phyloP scores from a whole-genome alignment of 2,797 vertebrate species.

The Lindbergichthys nudifrons region DNA sequence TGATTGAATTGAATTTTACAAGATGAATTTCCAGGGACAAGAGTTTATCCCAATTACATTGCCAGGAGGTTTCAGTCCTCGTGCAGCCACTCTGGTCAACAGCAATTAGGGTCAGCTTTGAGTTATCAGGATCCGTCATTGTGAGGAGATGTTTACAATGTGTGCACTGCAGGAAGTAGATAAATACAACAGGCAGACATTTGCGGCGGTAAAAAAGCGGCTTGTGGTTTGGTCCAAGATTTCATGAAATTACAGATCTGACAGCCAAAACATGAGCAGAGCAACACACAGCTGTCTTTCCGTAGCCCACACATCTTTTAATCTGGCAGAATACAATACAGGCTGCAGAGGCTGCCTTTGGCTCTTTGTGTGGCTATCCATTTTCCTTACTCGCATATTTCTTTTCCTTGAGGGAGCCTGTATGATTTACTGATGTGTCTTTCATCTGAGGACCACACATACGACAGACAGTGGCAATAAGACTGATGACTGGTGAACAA shows the following conservation, averaged over 20 bases:
- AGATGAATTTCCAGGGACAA: conserved; percentile 80
- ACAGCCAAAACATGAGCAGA: conserved; percentile 62
- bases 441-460: conserved; percentile 59
- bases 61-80: conserved; percentile 70
- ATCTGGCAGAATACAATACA: conserved; percentile 56
- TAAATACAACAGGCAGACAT: conserved; percentile 53
- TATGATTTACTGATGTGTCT: conserved; percentile 65
- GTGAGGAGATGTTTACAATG: conserved; percentile 67
- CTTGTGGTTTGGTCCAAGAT: conserved; percentile 53
- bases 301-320: conserved; percentile 67
- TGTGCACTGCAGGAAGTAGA: conserved; percentile 63
- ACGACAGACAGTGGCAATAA: conserved; percentile 48
- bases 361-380: conserved; percentile 57
- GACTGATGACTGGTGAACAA: conserved; percentile 34
- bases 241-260: conserved; percentile 66
- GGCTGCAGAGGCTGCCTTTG: conserved; percentile 40
- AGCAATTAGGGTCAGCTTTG: conserved; percentile 76
- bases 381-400: conserved; percentile 46
- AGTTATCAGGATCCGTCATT: conserved; percentile 65
- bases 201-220: conserved; percentile 48
- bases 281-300: conserved; percentile 67
- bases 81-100: conserved; percentile 70
- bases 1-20: conserved; percentile 83
- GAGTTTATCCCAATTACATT: conserved; percentile 81
- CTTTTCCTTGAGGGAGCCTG: conserved; percentile 57